Conservation (phyloP, 1,140 invertebrate genomes). For the Danaus plexippus region DNA sequence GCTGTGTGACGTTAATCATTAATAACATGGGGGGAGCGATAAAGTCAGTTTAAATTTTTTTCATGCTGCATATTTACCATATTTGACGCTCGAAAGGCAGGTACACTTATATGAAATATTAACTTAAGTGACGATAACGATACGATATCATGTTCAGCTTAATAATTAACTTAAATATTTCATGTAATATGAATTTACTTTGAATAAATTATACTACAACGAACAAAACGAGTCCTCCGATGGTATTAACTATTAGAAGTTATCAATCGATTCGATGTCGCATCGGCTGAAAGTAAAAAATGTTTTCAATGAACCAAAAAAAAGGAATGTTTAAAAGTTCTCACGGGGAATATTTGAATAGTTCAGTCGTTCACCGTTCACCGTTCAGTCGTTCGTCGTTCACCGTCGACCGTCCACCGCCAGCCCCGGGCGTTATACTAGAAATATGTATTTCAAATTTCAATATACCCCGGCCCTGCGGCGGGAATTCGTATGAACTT, state of each 20-base stretch:
- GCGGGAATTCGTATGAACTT: slow-evolving; percentile 24
- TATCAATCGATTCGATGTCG: too few species aligned
- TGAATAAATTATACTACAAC: too few species aligned
- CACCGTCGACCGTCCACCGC: slow-evolving; percentile 12
- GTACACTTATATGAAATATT: slow-evolving; percentile 8
- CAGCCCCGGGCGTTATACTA: slow-evolving; percentile 19
- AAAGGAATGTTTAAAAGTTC: slow-evolving; percentile 31
- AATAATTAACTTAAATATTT: too few species aligned
- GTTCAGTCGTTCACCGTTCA: slow-evolving; percentile 17
- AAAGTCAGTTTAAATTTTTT: too few species aligned
- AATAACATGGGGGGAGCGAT: too few species aligned
- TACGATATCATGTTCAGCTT: too few species aligned
- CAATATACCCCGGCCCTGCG: slow-evolving; percentile 17
- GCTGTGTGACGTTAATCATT: too few species aligned
- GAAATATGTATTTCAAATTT: slow-evolving; percentile 34
- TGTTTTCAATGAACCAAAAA: slow-evolving; percentile 8
- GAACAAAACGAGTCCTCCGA: too few species aligned
- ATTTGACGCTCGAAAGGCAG: slow-evolving; percentile 2
- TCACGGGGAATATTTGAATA: slow-evolving; percentile 34
- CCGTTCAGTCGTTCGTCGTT: slow-evolving; percentile 11
- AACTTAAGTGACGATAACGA: too few species aligned
- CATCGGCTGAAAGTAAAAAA: too few species aligned
- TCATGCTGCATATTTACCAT: not conserved
- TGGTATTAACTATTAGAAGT: too few species aligned
- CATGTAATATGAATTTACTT: too few species aligned